Conservation (phyloP, 2,888 invertebrate genomes). For the Catocala sponsa region DNA sequence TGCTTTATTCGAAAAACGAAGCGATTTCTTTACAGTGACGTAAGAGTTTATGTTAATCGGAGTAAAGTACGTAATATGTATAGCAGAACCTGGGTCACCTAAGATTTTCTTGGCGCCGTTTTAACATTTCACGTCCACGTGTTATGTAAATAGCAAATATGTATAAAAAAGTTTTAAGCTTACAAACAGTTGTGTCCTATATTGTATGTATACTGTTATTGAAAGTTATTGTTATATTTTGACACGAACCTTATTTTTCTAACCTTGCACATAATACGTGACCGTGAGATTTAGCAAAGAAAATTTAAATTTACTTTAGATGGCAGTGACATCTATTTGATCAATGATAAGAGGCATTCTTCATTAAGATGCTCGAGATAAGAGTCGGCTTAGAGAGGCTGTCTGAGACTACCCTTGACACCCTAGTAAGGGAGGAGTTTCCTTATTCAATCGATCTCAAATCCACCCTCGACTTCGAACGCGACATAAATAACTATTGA, state of each 20-base stretch:
- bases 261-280: constrained; percentile 36
- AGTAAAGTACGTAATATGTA: too few relatives aligned
- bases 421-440: constrained; percentile 56
- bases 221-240: too few relatives aligned
- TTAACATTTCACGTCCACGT: constrained; percentile 1
- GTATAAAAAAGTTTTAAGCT: background rate
- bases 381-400: constrained; percentile 40
- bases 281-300: constrained; percentile 37
- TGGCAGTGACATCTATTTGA: constrained; percentile 38
- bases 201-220: background rate
- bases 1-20: background rate
- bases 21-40: background rate
- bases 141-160: background rate
- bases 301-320: constrained; percentile 24
- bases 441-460: constrained; percentile 71
- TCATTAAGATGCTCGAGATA: constrained; percentile 47
- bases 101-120: background rate
- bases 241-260: constrained; percentile 11
- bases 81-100: too few relatives aligned
- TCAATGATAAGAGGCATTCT: constrained; percentile 42
- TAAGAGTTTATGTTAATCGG: background rate
- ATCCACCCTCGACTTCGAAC: constrained; percentile 63
- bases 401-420: constrained; percentile 64
- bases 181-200: constrained; percentile 2
- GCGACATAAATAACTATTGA: constrained; percentile 67